Percentiles rank a stretch among this genome's conserved stretches.
phyloP scores from a whole-genome alignment of 2,797 vertebrate species.

The Hemitrygon akajei region DNA sequence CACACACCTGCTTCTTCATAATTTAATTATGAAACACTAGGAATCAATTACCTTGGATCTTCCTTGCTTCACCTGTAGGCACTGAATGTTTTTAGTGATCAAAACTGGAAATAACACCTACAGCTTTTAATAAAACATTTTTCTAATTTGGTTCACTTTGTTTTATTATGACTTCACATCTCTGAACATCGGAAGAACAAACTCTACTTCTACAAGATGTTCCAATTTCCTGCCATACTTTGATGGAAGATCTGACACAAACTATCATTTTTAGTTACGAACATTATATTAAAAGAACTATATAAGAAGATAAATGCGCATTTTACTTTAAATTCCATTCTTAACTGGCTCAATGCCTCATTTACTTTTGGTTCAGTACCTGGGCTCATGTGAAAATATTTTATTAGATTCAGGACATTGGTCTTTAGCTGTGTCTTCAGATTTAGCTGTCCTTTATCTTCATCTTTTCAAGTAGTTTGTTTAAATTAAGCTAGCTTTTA shows the following conservation, averaged over 20 bases:
- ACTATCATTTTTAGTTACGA: neutral
- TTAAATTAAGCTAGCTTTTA: too few relatives aligned
- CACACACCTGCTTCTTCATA: neutral
- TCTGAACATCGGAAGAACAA: neutral
- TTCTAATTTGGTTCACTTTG: neutral
- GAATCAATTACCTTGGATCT: neutral
- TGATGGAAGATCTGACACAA: neutral
- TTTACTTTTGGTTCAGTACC: neutral
- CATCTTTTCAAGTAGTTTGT: too few relatives aligned
- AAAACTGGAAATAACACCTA: neutral
- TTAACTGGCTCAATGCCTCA: neutral
- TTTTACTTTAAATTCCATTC: neutral
- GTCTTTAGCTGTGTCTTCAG: neutral
- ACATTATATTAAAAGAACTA: neutral
- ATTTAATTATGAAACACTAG: neutral
- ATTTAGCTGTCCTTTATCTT: too few relatives aligned
- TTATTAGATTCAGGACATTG: neutral
- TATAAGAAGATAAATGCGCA: neutral
- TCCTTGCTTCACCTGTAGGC: neutral
- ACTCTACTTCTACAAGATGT: neutral
- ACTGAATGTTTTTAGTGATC: neutral
- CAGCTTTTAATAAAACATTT: neutral
- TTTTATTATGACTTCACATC: neutral
- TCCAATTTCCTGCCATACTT: neutral
- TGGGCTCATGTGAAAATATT: neutral